A percentile compares a stretch with the other conserved stretches of the same genome.
These are phyloP conservation scores for Odontocolon sp. DNA, from an alignment of 2,888 invertebrate genomes.

Conservation along the genomic window DNA sequence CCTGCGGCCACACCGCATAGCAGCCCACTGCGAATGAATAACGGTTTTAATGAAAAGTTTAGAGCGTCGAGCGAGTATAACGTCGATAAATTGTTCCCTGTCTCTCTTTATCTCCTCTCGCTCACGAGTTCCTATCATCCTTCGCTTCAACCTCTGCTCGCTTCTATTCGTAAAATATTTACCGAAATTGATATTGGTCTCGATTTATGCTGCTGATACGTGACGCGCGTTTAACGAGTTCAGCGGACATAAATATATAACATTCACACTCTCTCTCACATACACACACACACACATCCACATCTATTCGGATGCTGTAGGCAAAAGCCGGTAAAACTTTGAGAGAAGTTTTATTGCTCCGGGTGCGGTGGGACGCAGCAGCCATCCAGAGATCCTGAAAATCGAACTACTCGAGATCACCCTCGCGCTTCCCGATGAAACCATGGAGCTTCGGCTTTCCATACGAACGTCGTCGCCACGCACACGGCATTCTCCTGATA, in stretches of 20 bases:
- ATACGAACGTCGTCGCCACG: no score
- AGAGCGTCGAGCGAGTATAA: conserved; percentile 60
- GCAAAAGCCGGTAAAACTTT: conserved; percentile 20
- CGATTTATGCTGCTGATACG: conserved; percentile 56
- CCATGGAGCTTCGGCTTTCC: no score
- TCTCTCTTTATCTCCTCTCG: conserved; percentile 17
- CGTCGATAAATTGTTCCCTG: conserved; percentile 63
- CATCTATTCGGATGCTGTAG: no score
- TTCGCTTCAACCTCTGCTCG: conserved; percentile 3
- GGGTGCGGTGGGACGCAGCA: no score
- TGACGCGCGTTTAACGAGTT: conserved; percentile 50
- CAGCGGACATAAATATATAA: not conserved
- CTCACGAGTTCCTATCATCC: not conserved
- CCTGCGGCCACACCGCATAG: not conserved
- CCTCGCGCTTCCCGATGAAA: no score
- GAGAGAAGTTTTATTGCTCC: conserved; percentile 43
- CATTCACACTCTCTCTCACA: no score
- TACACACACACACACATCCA: no score
- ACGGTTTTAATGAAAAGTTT: conserved; percentile 67
- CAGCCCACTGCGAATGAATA: conserved; percentile 58
- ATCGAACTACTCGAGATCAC: no score
- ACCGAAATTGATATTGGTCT: conserved; percentile 65
- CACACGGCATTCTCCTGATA: no score
- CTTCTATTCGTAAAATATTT: conserved; percentile 55
- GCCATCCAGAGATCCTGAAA: no score